Percentiles rank a stretch among this genome's conserved stretches.
These are phyloP conservation scores for Clunio marinus DNA, from an alignment of 2,888 invertebrate species.

Conservation along the genomic window DNA sequence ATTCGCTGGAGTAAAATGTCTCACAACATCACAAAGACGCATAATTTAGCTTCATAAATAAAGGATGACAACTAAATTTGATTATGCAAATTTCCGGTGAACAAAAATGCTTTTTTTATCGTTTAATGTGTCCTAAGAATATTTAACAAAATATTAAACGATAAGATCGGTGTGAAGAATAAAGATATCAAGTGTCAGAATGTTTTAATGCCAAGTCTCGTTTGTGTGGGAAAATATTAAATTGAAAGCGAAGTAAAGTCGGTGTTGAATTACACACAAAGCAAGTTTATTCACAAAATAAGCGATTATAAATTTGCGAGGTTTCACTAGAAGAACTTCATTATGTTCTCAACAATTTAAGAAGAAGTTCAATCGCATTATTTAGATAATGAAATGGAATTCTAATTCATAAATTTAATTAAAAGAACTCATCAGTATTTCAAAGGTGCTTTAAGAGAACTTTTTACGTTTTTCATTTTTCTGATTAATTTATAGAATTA, in stretches of 20 bases:
- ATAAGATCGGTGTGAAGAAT: background rate
- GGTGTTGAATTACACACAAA: background rate
- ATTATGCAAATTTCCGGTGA: slow-evolving; percentile 26
- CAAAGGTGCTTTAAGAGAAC: background rate
- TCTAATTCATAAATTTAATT: background rate
- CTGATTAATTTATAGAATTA: background rate
- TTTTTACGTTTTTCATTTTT: background rate
- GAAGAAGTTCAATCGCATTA: background rate
- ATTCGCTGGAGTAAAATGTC: too few species aligned
- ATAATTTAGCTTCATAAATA: slow-evolving; percentile 11
- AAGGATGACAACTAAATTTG: slow-evolving; percentile 31
- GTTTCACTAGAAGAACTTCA: background rate
- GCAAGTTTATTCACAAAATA: slow-evolving; percentile 2
- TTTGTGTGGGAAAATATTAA: background rate
- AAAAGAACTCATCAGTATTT: background rate
- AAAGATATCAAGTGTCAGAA: slow-evolving; percentile 7
- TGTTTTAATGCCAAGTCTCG: background rate
- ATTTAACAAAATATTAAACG: slow-evolving; percentile 2
- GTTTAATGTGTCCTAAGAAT: background rate
- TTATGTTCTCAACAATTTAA: background rate
- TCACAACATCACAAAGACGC: background rate
- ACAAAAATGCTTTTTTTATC: background rate
- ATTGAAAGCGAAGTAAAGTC: background rate
- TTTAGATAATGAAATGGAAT: background rate
- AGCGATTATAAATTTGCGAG: background rate